Evolutionary conservation across 2,888 invertebrate species (phyloP), one percentile per base, ranked within the genome.

Genomic region (Tipula lateralis): DNA sequence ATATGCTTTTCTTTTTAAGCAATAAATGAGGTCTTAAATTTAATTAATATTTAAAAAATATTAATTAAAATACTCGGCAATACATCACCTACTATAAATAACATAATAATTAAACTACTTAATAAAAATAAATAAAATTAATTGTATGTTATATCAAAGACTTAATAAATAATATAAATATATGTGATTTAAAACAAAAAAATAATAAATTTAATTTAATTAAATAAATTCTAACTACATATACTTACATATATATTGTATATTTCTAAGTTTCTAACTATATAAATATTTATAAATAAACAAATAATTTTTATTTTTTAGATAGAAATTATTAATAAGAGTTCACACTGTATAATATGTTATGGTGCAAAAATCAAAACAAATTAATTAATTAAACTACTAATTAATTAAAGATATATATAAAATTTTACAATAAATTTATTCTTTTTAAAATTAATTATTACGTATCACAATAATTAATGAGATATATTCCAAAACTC

Each of bases 101-200:
- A 50, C 3, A n/a, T 50, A 50, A 50, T n/a, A n/a, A 50, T 16
- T 66, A 66, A 66, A 66, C 16, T 50, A 24, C 66, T 50, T 16
- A 50, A 50, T 50, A 16, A 19, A 39, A 39, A 24, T 66, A 50
- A 39, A 39, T 36, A 36, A 9, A 44, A n/a, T 16, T 44, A 44
- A 44, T 44, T 16, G 7, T 66, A 66, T 66, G 12, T 50, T 66
- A 66, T 66, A 24, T 66, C 66, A 66, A 66, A 66, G 66, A 66
- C 66, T 66, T 66, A 66, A 66, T 66, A 66, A 66, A 66, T 66
- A 66, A 66, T 66, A 66, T 66, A 66, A 66, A 66, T 66, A 66
- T 66, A 66, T 66, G 66, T 66, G 66, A 66, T 66, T 66, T 24
- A 66, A 66, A 24, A 24, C 19, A 66, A 66, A 9, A 16, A 44